Conservation (phyloP, 2,888 invertebrate genomes). For the Pristionchus fissidentatus region DNA sequence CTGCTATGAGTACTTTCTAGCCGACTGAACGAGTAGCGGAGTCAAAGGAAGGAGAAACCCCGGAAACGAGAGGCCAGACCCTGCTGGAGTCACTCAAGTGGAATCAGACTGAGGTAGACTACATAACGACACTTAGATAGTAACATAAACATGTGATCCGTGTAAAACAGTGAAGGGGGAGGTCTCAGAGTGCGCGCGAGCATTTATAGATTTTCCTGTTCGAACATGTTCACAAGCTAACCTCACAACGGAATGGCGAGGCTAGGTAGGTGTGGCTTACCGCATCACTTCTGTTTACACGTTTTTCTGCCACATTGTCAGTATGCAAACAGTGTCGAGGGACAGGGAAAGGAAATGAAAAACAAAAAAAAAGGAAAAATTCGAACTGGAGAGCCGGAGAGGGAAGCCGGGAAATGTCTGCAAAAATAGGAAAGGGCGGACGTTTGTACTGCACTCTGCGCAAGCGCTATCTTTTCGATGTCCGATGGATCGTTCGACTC, state of each 20-base stretch:
- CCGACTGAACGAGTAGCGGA: constrained; percentile 6
- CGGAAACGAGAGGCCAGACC: constrained; percentile 18
- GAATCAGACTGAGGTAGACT: not conserved
- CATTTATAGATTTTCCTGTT: no score
- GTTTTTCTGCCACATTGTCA: not conserved
- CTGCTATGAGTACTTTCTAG: constrained; percentile 27
- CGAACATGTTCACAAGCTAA: no score
- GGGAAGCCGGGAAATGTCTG: not conserved
- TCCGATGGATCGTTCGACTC: constrained; percentile 23
- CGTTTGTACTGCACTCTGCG: not conserved
- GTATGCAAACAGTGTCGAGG: not conserved
- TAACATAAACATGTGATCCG: no score
- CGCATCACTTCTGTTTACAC: not conserved
- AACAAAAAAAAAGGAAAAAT: not conserved
- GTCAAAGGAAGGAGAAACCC: not conserved
- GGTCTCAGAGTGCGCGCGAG: no score
- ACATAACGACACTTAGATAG: no score
- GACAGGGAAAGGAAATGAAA: not conserved
- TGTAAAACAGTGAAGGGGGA: no score
- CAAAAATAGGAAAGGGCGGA: not conserved
- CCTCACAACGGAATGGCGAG: not conserved
- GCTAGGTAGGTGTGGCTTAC: not conserved
- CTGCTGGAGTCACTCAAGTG: constrained; percentile 6
- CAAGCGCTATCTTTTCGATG: not conserved
- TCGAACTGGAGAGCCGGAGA: not conserved